Base-by-base conservation (phyloP, 2,113 vertebrate species). In the Panurus biarmicus region DNA sequence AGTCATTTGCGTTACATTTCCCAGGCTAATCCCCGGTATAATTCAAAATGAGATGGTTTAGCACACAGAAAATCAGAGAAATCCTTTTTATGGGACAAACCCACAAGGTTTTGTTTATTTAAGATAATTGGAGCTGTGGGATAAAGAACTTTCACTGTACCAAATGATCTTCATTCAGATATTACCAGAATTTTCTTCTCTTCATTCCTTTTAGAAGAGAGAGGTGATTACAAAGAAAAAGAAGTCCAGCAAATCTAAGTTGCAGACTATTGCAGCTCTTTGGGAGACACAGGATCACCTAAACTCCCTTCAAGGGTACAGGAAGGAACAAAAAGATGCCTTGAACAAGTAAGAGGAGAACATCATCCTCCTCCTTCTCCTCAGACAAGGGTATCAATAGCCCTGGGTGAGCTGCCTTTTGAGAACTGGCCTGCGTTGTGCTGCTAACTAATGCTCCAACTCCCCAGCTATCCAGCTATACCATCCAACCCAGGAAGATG, bases 51-150 rank as follows among this genome's bases (percentile, higher is more conserved):
- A 91, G 73, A 94, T 91, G 40, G 47, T 56, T 95, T 82, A 95
- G 61, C 67, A 77, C 36, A 81, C 26, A 95, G 57, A 94, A 92
- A 91, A 94, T 88, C 91, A 85, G 31, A 94, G 15, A 87, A 91
- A 90, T 91, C 65, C 58, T 84, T 94, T 95, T 67, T 93, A 74
- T 65, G 64, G 86, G 75, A 91, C 78, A 86, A 94, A 86, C 29
- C 0, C 94, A 96, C 35, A 84, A 83, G 61, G 69, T 86, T 97
- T 91, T 93, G 72, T 95, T 97, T 93, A 89, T 90, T 86, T 86
- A 93, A 96, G 93, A 71, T 80, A 96, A 94, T 71, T 94, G 87
- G 89, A 94, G 94, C 91, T 95, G 87, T 84, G 72, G 80, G 69
- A 86, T 73, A 75, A 93, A 84, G 60, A 85, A 62, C 33, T 84